phyloP scores from a whole-genome alignment of 2,113 vertebrate genomes.

The Cololabis saira region DNA sequence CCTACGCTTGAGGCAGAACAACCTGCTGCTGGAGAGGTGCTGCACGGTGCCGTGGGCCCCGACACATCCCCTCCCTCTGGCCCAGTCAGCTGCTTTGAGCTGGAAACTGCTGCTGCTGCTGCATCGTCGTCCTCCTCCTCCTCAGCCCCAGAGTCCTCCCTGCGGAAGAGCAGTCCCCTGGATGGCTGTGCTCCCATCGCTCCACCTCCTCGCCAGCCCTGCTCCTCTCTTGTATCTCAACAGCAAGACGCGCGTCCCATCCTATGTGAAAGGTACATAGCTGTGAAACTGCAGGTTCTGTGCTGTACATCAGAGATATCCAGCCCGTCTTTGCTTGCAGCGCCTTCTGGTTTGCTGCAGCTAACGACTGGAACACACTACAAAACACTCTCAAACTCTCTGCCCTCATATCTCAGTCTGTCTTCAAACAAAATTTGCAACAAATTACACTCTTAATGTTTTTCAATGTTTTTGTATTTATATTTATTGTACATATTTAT shows the following conservation, averaged over 20 bases:
- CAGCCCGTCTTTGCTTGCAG: too few relatives aligned
- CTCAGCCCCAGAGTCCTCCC: constrained; percentile 73
- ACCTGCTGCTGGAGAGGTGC: constrained; percentile 75
- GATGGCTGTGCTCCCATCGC: constrained; percentile 86
- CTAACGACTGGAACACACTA: too few relatives aligned
- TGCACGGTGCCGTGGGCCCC: constrained; percentile 88
- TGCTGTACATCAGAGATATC: not conserved
- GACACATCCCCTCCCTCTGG: constrained; percentile 74
- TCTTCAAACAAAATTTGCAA: too few relatives aligned
- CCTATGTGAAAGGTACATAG: constrained; percentile 91
- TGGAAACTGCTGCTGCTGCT: constrained; percentile 70
- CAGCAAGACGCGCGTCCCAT: constrained; percentile 90
- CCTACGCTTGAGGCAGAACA: constrained; percentile 92
- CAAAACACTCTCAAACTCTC: too few relatives aligned
- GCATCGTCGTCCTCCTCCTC: constrained; percentile 51
- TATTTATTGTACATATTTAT: too few relatives aligned
- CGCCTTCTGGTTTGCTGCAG: too few relatives aligned
- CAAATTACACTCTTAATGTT: too few relatives aligned
- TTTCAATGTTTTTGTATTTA: too few relatives aligned
- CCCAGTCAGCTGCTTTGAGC: constrained; percentile 70
- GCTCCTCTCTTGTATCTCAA: constrained; percentile 89
- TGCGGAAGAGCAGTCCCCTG: constrained; percentile 82
- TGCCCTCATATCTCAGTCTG: too few relatives aligned
- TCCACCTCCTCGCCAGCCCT: constrained; percentile 92
- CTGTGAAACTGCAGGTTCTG: not conserved